Evolutionary conservation across 2,888 invertebrate genomes (phyloP), one percentile per base, ranked within the genome.

Genomic region (Listrodromus nycthemerus): DNA sequence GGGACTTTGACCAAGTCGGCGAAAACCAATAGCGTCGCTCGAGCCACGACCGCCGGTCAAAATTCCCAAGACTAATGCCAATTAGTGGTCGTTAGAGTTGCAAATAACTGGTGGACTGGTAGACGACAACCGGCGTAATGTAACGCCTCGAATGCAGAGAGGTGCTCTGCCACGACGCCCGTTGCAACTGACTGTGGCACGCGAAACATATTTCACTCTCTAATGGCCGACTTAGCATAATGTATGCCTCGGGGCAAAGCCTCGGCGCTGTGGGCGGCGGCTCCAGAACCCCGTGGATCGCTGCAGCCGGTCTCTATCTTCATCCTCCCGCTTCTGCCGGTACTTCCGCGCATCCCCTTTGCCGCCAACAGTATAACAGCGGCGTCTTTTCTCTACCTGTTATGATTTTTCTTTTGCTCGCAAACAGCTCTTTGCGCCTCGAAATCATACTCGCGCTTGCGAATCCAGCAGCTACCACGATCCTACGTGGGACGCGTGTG

Each of bases 211-310:
- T 91, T 91, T 91, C 91, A 91, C 88, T 86, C 89, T 87, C 89
- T 91, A 91, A 91, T 91, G 89, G 91, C 89, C 90, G 90, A 89
- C 90, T 91, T 91, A 91, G 90, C 91, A 91, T 91, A 91, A 91
- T 90, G 89, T 90, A 91, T 90, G 90, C 91, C 88, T 79, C 85
- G 85, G 84, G 89, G 27, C 91, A 85, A 86, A 86, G 86, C 87
- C 86, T 80, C 71, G 69, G 70, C 58, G 27, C 50, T 65, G 66
- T 48, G 33, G 50, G 63, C 55, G 61, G 24, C 55, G 21, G 30
- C 71, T 79, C 61, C 79, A 50, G 80, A 55, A 27, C 63, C 65
- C 41, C 71, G 70, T 75, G 79, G 78, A 83, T 65, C 74, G 74
- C 50, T 58, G 65, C 52, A 76, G 50, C 79, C 63, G 58, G 41